These are phyloP conservation scores for Platyscapa corneri DNA, from an alignment of 1,140 invertebrate genomes.

Conservation along the genomic window DNA sequence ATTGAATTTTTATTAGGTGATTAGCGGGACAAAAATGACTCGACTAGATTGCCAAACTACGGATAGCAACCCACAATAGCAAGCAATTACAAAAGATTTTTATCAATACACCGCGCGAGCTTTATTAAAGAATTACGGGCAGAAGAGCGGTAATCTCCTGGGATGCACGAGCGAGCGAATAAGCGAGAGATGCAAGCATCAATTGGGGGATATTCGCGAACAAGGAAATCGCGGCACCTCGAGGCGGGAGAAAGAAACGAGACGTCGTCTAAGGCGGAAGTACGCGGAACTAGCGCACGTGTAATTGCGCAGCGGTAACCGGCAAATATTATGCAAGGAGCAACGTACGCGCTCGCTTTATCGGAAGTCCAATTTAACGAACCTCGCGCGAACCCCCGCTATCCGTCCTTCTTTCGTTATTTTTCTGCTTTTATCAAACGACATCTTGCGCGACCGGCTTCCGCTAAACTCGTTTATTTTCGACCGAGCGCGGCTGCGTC, in stretches of 20 bases:
- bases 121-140: neutral
- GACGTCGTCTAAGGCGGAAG: neutral
- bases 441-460: no score
- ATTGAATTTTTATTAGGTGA: constrained; percentile 3
- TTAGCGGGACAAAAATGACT: neutral
- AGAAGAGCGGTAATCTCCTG: neutral
- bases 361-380: neutral
- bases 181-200: no score
- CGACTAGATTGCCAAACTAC: neutral
- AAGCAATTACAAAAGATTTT: constrained; percentile 16
- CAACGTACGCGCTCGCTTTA: neutral
- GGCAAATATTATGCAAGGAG: neutral
- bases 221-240: neutral
- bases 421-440: no score
- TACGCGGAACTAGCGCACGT: neutral
- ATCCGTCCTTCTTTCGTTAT: neutral
- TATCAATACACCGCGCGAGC: neutral
- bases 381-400: no score
- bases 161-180: neutral
- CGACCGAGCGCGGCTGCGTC: no score
- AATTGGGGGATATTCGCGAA: neutral
- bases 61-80: neutral
- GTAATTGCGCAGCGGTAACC: neutral
- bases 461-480: no score
- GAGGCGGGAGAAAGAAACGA: neutral